phyloP scores from a whole-genome alignment of 1,140 invertebrate species.

The Dreissena rostriformis region DNA sequence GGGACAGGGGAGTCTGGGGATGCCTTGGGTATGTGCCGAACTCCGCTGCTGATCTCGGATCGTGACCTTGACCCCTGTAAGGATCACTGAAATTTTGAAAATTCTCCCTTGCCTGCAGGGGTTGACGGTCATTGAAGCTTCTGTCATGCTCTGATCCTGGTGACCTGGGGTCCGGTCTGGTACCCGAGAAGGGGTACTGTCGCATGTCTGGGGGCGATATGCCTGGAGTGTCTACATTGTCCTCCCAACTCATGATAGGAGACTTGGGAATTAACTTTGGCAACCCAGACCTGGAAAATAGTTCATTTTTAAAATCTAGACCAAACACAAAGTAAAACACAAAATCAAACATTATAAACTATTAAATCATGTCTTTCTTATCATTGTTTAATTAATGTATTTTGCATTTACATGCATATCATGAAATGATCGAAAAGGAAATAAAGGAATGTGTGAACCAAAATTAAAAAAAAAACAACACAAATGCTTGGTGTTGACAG shows the following conservation, averaged over 20 bases:
- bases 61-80: conserved; percentile 27
- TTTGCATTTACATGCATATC: too few relatives aligned
- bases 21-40: conserved; percentile 43
- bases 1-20: neutral
- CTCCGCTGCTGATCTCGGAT: neutral
- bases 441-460: too few relatives aligned
- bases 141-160: too few relatives aligned
- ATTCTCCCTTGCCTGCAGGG: conserved; percentile 30
- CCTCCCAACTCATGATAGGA: conserved; percentile 66
- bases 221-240: conserved; percentile 55
- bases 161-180: neutral
- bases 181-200: conserved; percentile 29
- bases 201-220: conserved; percentile 40
- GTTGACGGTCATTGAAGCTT: conserved; percentile 36
- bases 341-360: neutral
- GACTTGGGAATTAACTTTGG: conserved; percentile 67
- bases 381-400: too few relatives aligned
- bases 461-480: too few relatives aligned
- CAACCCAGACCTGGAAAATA: conserved; percentile 50
- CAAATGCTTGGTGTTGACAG: too few relatives aligned
- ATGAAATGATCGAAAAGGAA: too few relatives aligned
- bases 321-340: neutral
- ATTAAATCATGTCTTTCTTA: neutral
- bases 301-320: neutral
- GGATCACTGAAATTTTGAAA: conserved; percentile 29